Percentiles rank a stretch among this genome's conserved stretches.
Evolutionary conservation across 2,797 vertebrate genomes (phyloP).

Genomic region (Myotis myotis): DNA sequence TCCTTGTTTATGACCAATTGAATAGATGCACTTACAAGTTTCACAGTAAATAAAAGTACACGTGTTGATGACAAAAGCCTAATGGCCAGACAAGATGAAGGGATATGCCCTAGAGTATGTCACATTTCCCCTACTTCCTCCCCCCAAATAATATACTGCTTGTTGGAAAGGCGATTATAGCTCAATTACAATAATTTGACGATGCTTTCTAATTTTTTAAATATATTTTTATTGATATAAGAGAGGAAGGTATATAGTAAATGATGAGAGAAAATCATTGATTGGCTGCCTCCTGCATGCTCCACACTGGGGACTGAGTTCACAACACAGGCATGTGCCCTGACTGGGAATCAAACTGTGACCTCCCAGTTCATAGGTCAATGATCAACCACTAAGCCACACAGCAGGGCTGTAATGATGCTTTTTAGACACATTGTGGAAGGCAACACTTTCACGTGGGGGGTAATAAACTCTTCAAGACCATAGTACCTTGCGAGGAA

Average conservation of each 20-base stretch:
- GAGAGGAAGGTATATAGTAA: too few species aligned
- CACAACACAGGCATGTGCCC: too few species aligned
- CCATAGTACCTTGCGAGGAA: background rate
- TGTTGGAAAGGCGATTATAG: background rate
- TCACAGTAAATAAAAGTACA: background rate
- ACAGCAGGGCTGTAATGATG: background rate
- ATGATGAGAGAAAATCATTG: too few species aligned
- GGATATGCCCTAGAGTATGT: background rate
- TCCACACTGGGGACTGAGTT: too few species aligned
- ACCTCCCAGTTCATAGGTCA: too few species aligned
- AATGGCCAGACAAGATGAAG: background rate
- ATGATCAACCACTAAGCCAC: too few species aligned
- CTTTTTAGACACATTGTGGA: background rate
- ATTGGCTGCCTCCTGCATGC: too few species aligned
- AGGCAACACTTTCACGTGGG: background rate
- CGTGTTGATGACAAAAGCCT: background rate
- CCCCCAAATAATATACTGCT: background rate
- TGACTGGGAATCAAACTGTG: too few species aligned
- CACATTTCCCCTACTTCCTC: background rate
- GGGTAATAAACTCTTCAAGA: background rate
- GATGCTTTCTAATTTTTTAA: background rate
- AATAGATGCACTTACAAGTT: background rate
- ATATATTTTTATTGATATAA: too few species aligned
- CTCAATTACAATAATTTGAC: background rate
- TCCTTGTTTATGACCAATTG: constrained; percentile 83